Base-by-base conservation (phyloP, 1,140 invertebrate genomes). In the Palaemon carinicauda region DNA sequence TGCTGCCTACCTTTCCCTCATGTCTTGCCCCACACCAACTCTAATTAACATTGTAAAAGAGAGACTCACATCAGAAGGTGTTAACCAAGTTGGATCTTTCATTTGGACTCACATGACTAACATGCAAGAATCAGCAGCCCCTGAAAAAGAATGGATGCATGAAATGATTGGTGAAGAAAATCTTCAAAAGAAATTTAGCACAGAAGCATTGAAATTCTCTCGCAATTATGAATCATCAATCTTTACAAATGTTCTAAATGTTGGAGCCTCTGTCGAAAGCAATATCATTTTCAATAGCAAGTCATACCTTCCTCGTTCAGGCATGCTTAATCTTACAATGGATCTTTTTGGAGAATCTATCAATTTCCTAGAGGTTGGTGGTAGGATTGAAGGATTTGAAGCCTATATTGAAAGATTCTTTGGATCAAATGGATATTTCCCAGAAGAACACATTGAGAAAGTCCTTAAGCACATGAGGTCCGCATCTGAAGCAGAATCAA, bases 281-380 rank as follows among this genome's bases (percentile, higher is more conserved):
- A 95, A 96, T 89, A 91, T 98, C 1, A 96, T 99, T 89, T 98
- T 95, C 92, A 97, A 96, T 0, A 95, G 96, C 90, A 94, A 97
- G 89, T 97, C 96, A 2, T 98, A 95, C 91, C 90, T 98, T 0
- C 97, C 97, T 0, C 92, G 97, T 81, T 96, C 96, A 0, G 93
- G 93, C 0, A 94, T 92, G 89, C 89, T 97, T 3, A 98, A 98
- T 91, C 90, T 98, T 0, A 97, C 96, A 0, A 92, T 95, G 2
- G 95, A 98, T 90, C 80, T 98, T 1, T 98, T 98, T 90, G 97
- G 97, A 27, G 94, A 95, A 65, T 94, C 93, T 31, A 94, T 97
- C 88, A 98, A 98, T 91, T 92, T 98, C 29, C 92, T 98, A 33
- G 96, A 98, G 91, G 90, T 98, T 14, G 95, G 95, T 74, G 93